Percentiles rank a stretch among this genome's conserved stretches.
These are phyloP conservation scores for Mionectes macconnelli DNA, from an alignment of 2,113 vertebrate species.

Conservation along the genomic window DNA sequence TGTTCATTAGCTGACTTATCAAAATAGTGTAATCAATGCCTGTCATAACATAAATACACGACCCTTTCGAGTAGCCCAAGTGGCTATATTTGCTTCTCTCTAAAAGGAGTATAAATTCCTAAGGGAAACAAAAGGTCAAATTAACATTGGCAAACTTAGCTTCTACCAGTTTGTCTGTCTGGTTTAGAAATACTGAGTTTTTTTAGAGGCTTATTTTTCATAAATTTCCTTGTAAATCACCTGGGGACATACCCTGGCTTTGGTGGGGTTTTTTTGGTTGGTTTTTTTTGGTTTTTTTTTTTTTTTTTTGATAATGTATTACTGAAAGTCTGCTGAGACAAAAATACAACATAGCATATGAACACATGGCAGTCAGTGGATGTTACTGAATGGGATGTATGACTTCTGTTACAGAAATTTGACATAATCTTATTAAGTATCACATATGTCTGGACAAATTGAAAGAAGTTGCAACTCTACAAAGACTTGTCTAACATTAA, in stretches of 20 bases:
- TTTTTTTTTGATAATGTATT: neutral
- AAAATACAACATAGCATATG: neutral
- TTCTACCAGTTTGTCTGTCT: neutral
- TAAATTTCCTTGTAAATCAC: neutral
- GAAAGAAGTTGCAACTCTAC: neutral
- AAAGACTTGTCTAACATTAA: neutral
- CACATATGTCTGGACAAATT: neutral
- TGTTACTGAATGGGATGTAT: neutral
- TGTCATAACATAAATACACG: conserved; percentile 53
- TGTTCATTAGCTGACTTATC: conserved; percentile 62
- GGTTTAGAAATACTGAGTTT: neutral
- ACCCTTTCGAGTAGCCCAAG: neutral
- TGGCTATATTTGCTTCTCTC: neutral
- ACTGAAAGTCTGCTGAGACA: neutral
- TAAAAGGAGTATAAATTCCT: neutral
- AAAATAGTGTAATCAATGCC: conserved; percentile 55
- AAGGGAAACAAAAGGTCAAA: conserved; percentile 21
- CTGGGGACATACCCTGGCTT: neutral
- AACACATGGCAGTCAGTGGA: neutral
- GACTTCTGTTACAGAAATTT: neutral
- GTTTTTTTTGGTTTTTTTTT: too few species aligned
- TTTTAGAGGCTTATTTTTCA: neutral
- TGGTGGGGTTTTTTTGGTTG: too few species aligned
- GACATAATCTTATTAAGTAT: neutral
- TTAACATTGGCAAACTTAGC: neutral